Percentiles rank a stretch among this genome's conserved stretches.
Conservation (phyloP, 1,140 invertebrate genomes). For the Platorchestia sp. region DNA sequence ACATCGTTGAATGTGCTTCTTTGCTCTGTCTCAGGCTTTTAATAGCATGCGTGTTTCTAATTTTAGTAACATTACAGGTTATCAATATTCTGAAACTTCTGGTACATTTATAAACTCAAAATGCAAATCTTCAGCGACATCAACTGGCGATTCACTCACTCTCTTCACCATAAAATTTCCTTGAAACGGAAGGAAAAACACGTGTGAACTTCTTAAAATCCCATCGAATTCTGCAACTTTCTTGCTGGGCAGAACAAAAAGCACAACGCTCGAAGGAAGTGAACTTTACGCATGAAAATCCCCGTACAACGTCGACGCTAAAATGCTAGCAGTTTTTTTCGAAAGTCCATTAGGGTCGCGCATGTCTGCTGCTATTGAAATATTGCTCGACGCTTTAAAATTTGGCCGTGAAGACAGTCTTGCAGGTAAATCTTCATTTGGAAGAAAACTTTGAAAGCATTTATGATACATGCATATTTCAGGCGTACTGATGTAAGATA, state of each 20-base stretch:
- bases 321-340: not conserved
- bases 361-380: not conserved
- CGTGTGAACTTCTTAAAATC: not conserved
- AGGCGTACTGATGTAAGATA: not conserved
- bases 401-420: not conserved
- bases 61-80: too few species aligned
- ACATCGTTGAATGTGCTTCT: too few species aligned
- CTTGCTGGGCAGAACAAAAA: not conserved
- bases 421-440: not conserved
- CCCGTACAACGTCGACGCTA: not conserved
- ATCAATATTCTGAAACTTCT: too few species aligned
- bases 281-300: not conserved
- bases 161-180: not conserved
- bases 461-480: not conserved
- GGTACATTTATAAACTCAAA: not conserved
- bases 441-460: not conserved
- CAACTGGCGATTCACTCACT: not conserved
- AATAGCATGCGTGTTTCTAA: too few species aligned
- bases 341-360: not conserved
- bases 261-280: not conserved
- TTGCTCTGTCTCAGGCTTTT: too few species aligned
- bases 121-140: not conserved
- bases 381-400: not conserved
- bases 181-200: not conserved
- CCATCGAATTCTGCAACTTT: not conserved